Conservation (phyloP, 2,888 invertebrate species). For the Phaedon cochleariae region DNA sequence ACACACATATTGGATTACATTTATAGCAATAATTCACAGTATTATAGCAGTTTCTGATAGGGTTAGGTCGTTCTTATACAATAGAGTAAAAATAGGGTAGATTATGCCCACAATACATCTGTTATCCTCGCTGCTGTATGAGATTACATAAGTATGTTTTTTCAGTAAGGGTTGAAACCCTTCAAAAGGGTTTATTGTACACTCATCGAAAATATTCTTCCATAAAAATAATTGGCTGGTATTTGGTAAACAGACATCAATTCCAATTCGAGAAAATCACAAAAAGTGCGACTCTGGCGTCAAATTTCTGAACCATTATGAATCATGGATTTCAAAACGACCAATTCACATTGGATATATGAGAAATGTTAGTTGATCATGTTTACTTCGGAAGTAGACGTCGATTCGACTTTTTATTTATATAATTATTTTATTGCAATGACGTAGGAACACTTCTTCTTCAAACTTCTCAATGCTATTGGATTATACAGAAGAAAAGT, state of each 20-base stretch:
- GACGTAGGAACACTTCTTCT: no score
- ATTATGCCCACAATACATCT: slow-evolving; percentile 53
- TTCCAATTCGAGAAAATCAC: no score
- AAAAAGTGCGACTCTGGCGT: no score
- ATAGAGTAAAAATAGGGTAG: slow-evolving; percentile 31
- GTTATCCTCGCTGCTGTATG: slow-evolving; percentile 52
- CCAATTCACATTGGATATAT: no score
- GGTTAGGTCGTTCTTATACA: slow-evolving; percentile 10
- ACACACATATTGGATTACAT: slow-evolving; percentile 2
- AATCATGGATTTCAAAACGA: no score
- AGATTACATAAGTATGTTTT: slow-evolving; percentile 55
- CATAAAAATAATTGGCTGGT: slow-evolving; percentile 1
- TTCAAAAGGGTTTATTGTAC: slow-evolving; percentile 24
- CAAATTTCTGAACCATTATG: no score
- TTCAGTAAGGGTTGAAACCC: slow-evolving; percentile 48
- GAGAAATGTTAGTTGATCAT: no score
- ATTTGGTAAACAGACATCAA: not conserved
- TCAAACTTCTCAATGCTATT: no score
- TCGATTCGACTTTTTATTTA: no score
- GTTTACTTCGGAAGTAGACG: no score
- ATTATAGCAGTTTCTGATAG: not conserved
- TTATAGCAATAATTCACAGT: slow-evolving; percentile 1
- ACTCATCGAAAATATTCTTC: not conserved
- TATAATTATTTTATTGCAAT: no score
- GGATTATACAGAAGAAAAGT: no score